Evolutionary conservation across 2,797 vertebrate genomes (phyloP).

Genomic region (Squalus acanthias): DNA sequence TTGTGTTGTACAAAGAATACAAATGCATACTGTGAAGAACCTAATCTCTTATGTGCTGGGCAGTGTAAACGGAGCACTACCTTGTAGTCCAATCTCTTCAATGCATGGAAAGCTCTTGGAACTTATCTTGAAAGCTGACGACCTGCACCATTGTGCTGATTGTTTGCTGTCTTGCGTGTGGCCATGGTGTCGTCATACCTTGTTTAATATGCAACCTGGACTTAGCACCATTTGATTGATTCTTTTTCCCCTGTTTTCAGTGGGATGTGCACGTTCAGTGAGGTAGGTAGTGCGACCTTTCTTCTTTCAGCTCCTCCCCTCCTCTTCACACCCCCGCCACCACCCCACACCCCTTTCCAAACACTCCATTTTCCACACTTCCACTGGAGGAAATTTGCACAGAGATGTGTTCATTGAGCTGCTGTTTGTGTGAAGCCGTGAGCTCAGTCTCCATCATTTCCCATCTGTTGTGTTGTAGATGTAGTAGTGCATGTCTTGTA

Average conservation of each 20-base stretch:
- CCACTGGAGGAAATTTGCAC: not conserved
- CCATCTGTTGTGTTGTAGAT: not conserved
- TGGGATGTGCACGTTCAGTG: slow-evolving; percentile 48
- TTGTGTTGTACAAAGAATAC: not conserved
- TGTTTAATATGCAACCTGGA: slow-evolving; percentile 26
- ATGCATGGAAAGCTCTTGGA: not conserved
- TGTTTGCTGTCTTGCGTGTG: not conserved
- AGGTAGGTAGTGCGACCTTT: slow-evolving; percentile 50
- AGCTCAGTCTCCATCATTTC: not conserved
- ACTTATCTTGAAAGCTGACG: not conserved
- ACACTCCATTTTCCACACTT: not conserved
- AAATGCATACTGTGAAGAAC: not conserved
- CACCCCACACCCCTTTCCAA: not conserved
- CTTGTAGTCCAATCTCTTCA: not conserved
- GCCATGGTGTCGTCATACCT: slow-evolving; percentile 20
- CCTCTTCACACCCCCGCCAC: not conserved
- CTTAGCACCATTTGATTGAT: slow-evolving; percentile 48
- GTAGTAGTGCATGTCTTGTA: not conserved
- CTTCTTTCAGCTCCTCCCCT: not conserved
- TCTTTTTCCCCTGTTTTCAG: slow-evolving; percentile 46
- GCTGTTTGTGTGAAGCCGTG: not conserved
- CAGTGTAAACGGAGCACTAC: not conserved
- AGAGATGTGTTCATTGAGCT: not conserved
- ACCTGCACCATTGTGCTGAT: not conserved
- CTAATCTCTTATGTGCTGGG: not conserved